These are phyloP conservation scores for Pipra filicauda DNA, from an alignment of 2,113 vertebrate species.

Conservation along the genomic window DNA sequence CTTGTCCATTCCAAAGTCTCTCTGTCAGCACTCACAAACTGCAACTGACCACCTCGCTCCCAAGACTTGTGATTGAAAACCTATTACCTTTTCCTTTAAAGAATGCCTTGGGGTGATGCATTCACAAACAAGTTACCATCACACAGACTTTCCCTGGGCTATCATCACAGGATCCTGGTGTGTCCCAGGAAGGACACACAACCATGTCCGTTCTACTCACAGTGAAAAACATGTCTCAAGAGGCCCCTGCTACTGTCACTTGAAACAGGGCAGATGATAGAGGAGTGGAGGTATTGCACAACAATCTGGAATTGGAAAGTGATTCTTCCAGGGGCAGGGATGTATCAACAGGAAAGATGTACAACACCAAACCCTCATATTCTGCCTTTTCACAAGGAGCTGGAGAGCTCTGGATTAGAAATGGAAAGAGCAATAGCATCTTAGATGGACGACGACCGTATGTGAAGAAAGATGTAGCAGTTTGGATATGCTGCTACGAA, in stretches of 20 bases:
- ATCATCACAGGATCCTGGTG: not conserved
- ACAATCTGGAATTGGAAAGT: not conserved
- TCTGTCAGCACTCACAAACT: not conserved
- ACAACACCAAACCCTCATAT: not conserved
- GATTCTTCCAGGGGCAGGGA: not conserved
- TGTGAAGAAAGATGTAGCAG: slow-evolving; percentile 15
- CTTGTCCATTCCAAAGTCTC: not conserved
- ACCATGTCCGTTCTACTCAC: not conserved
- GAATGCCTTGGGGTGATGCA: not conserved
- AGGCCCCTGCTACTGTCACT: not conserved
- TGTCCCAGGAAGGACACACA: rapidly evolving
- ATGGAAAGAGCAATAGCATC: not conserved
- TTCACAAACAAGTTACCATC: not conserved
- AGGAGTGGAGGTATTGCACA: not conserved
- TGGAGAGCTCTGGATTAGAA: not conserved
- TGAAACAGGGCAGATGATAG: not conserved
- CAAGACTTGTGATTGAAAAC: not conserved
- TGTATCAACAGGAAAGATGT: not conserved
- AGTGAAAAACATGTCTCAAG: rapidly evolving
- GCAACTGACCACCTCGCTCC: not conserved
- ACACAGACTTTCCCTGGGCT: not conserved
- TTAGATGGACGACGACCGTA: not conserved
- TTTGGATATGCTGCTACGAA: slow-evolving; percentile 43
- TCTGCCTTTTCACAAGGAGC: not conserved
- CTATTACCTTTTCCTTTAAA: not conserved